Conservation (phyloP, 2,113 vertebrate species). For the Nannobrachium achirus region DNA sequence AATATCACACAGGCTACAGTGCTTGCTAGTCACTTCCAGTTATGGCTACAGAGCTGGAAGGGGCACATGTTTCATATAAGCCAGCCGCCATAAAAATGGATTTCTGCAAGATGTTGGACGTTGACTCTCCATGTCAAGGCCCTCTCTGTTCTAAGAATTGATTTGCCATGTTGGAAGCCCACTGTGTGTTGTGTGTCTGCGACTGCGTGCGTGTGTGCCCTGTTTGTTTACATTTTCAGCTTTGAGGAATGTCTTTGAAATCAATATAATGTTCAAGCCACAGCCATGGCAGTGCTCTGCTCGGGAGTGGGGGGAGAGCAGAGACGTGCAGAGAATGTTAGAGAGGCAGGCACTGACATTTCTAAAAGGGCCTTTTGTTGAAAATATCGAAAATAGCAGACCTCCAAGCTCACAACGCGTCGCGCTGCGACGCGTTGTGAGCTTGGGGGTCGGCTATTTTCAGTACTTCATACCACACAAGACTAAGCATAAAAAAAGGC, state of each 20-base stretch:
- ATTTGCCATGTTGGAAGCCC: background rate
- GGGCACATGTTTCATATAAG: conserved; percentile 52
- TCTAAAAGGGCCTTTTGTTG: too few species aligned
- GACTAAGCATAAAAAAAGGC: too few species aligned
- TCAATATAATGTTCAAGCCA: conserved; percentile 14
- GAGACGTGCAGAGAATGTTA: too few species aligned
- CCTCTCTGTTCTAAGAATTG: conserved; percentile 6
- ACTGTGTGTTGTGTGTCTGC: conserved; percentile 5
- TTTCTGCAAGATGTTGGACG: conserved; percentile 14
- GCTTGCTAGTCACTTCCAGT: conserved; percentile 30
- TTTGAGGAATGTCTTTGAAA: conserved; percentile 48
- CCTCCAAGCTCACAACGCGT: too few species aligned
- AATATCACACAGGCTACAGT: conserved; percentile 39
- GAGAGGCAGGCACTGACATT: too few species aligned
- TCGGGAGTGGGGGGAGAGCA: background rate
- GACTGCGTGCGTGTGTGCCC: conserved; percentile 8
- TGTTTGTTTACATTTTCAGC: conserved; percentile 37
- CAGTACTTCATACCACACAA: too few species aligned
- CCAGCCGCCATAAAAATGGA: background rate
- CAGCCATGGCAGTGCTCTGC: background rate
- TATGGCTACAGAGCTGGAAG: background rate
- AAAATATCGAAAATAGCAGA: too few species aligned
- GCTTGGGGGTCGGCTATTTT: too few species aligned
- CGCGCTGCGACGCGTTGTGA: too few species aligned
- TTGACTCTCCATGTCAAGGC: background rate